Evolutionary conservation across 2,113 vertebrate genomes (phyloP).

Genomic region (Choloepus hoffmanni): DNA sequence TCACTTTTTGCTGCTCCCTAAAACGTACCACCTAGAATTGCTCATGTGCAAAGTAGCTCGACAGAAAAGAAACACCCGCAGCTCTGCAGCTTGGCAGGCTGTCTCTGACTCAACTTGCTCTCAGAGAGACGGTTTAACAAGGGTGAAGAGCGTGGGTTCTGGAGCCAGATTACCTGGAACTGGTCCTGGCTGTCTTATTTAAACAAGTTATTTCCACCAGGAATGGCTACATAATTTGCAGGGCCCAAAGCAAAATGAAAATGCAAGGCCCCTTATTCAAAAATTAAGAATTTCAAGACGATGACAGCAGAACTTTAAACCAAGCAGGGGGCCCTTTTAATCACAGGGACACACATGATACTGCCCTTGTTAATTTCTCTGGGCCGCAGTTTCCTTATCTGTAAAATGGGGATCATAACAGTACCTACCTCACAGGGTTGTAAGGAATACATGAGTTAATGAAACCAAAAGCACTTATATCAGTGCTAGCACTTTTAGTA

Average conservation of each 20-base stretch:
- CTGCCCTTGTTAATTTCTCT: not conserved
- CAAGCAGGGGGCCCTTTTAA: not conserved
- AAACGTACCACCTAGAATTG: accelerated
- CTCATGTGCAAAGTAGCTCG: not conserved
- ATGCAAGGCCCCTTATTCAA: not conserved
- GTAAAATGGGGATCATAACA: not conserved
- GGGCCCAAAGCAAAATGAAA: not conserved
- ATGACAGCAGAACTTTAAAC: not conserved
- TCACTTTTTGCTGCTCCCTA: not conserved
- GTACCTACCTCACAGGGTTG: not conserved
- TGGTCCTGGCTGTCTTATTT: not conserved
- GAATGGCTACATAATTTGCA: not conserved
- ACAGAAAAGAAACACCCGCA: too few relatives aligned
- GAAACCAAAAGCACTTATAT: not conserved
- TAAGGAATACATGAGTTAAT: not conserved
- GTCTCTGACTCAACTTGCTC: not conserved
- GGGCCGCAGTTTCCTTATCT: not conserved
- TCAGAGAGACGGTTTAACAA: not conserved
- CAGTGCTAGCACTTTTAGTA: not conserved
- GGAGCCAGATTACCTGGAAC: not conserved
- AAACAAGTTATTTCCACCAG: too few relatives aligned
- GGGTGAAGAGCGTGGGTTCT: not conserved
- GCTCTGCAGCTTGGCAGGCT: not conserved
- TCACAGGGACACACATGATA: not conserved
- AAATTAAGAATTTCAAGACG: not conserved